Evolutionary conservation across 1,140 invertebrate species (phyloP).

Genomic region (Drosophila virilis): DNA sequence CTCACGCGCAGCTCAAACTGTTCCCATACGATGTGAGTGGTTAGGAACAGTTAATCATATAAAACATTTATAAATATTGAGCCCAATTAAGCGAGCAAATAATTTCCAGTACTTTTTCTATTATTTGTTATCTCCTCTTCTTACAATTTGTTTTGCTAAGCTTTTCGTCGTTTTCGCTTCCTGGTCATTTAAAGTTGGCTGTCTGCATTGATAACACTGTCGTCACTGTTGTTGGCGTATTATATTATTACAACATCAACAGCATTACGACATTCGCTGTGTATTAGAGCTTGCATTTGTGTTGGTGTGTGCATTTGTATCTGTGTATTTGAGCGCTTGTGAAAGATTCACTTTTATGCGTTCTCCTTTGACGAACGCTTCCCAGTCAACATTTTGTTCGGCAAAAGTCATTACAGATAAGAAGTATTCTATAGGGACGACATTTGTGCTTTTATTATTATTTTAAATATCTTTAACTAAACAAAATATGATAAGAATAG

Average conservation of each 20-base stretch:
- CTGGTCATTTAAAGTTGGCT: slow-evolving; percentile 56
- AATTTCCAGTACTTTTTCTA: slow-evolving; percentile 21
- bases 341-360: slow-evolving; percentile 69
- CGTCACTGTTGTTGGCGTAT: slow-evolving; percentile 41
- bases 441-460: too few relatives aligned
- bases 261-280: slow-evolving; percentile 70
- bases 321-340: slow-evolving; percentile 34
- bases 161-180: slow-evolving; percentile 51
- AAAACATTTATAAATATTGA: slow-evolving; percentile 35
- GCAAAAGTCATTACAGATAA: not conserved
- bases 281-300: slow-evolving; percentile 58
- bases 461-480: too few relatives aligned
- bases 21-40: slow-evolving; percentile 30
- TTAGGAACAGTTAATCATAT: slow-evolving; percentile 53
- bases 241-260: slow-evolving; percentile 75
- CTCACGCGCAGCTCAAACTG: slow-evolving; percentile 44
- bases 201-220: slow-evolving; percentile 58
- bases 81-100: slow-evolving; percentile 31
- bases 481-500: too few relatives aligned
- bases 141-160: slow-evolving; percentile 67
- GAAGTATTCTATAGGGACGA: too few relatives aligned
- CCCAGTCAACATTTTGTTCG: slow-evolving; percentile 50
- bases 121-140: slow-evolving; percentile 30
- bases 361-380: slow-evolving; percentile 32
- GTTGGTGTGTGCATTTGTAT: slow-evolving; percentile 37